phyloP scores from a whole-genome alignment of 2,113 vertebrate genomes.

The Mesembrinibis cayennensis region DNA sequence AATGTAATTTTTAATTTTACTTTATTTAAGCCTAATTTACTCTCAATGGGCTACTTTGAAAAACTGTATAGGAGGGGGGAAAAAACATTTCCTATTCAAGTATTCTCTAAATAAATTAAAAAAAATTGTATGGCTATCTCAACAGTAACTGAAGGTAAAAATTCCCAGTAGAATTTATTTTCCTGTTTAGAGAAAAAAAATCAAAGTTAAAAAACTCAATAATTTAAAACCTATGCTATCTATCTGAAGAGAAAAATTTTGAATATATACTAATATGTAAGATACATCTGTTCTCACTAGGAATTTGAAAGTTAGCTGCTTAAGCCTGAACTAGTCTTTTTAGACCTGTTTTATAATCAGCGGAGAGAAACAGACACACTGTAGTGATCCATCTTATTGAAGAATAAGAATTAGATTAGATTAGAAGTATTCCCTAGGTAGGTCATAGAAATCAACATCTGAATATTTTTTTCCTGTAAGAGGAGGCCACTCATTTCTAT shows the following conservation, averaged over 20 bases:
- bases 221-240: not conserved
- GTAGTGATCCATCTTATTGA: not conserved
- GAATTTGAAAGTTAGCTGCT: not conserved
- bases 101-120: not conserved
- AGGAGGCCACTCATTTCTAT: not conserved
- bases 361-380: not conserved
- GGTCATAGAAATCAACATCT: not conserved
- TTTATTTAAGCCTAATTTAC: not conserved
- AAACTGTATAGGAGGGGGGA: not conserved
- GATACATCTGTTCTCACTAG: not conserved
- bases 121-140: not conserved
- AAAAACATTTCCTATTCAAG: not conserved
- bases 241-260: not conserved
- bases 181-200: not conserved
- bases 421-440: not conserved
- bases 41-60: not conserved
- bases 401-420: not conserved
- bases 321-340: not conserved
- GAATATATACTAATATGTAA: not conserved
- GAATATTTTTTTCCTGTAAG: not conserved
- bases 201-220: not conserved
- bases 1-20: not conserved
- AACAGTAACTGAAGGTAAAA: not conserved
- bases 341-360: not conserved
- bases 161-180: not conserved